These are phyloP conservation scores for Limanda limanda DNA, from an alignment of 2,113 vertebrate genomes.

Conservation along the genomic window DNA sequence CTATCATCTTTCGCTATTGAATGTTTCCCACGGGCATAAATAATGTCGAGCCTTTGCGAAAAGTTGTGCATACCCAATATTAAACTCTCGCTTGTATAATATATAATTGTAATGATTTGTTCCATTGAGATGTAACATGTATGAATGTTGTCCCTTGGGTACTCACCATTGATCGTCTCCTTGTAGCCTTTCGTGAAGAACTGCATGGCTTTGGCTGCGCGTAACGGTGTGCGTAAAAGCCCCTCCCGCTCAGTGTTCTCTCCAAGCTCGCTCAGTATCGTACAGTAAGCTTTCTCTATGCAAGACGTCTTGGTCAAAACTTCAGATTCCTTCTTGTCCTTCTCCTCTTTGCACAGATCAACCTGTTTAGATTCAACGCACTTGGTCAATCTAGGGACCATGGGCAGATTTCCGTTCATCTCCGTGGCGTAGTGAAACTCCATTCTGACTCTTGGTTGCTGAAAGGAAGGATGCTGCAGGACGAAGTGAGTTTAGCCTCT, in stretches of 20 bases:
- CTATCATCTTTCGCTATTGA: not conserved
- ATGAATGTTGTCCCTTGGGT: not conserved
- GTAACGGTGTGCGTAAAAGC: slow-evolving; percentile 64
- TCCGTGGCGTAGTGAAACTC: not conserved
- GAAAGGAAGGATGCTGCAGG: not conserved
- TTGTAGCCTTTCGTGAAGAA: slow-evolving; percentile 76
- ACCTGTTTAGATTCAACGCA: not conserved
- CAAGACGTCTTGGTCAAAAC: not conserved
- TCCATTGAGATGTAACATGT: not conserved
- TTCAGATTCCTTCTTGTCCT: not conserved
- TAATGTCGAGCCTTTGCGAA: too few relatives aligned
- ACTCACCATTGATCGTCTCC: slow-evolving; percentile 62
- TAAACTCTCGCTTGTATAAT: not conserved
- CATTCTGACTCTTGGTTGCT: not conserved
- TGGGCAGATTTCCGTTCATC: not conserved
- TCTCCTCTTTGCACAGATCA: not conserved
- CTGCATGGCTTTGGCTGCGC: slow-evolving; percentile 77
- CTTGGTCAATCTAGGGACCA: not conserved
- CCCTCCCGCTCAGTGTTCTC: slow-evolving; percentile 67
- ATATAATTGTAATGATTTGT: not conserved
- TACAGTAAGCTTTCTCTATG: slow-evolving; percentile 61
- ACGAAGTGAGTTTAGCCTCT: not conserved
- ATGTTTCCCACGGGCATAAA: not conserved
- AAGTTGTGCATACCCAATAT: too few relatives aligned
- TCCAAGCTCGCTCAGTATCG: slow-evolving; percentile 71